These are phyloP conservation scores for Byasa hedistus DNA, from an alignment of 2,888 invertebrate genomes.

Conservation along the genomic window DNA sequence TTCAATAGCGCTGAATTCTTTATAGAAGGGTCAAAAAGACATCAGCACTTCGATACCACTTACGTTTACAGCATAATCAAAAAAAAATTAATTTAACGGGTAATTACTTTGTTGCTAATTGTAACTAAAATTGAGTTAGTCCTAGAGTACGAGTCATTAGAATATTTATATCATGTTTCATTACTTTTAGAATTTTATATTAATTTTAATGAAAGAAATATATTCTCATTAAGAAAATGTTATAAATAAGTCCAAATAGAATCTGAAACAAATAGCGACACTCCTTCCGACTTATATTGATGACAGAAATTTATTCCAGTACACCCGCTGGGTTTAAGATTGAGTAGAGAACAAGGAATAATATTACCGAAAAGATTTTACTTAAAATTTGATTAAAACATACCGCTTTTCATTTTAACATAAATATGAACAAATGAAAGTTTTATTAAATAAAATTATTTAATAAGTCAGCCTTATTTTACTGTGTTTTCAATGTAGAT, in stretches of 20 bases:
- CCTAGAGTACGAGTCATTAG: no score
- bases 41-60: no score
- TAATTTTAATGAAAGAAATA: not conserved
- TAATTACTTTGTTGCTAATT: no score
- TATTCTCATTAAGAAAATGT: slow-evolving; percentile 14
- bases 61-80: no score
- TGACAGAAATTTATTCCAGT: slow-evolving; percentile 26
- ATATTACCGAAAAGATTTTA: slow-evolving; percentile 13
- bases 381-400: slow-evolving; percentile 4
- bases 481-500: no score
- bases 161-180: no score
- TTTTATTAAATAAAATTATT: not conserved
- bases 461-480: no score
- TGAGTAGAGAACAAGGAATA: slow-evolving; percentile 23
- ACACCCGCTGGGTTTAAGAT: slow-evolving; percentile 28
- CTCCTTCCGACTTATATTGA: slow-evolving; percentile 25
- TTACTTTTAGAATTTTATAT: not conserved
- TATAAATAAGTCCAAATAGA: slow-evolving; percentile 21
- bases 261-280: slow-evolving; percentile 25
- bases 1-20: no score
- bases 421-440: not conserved
- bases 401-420: not conserved
- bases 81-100: no score
- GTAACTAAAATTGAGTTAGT: no score
- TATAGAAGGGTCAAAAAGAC: no score